A percentile compares a stretch with the other conserved stretches of the same genome.
Evolutionary conservation across 2,797 vertebrate species (phyloP).

Genomic region (Kryptopterus vitreolus): DNA sequence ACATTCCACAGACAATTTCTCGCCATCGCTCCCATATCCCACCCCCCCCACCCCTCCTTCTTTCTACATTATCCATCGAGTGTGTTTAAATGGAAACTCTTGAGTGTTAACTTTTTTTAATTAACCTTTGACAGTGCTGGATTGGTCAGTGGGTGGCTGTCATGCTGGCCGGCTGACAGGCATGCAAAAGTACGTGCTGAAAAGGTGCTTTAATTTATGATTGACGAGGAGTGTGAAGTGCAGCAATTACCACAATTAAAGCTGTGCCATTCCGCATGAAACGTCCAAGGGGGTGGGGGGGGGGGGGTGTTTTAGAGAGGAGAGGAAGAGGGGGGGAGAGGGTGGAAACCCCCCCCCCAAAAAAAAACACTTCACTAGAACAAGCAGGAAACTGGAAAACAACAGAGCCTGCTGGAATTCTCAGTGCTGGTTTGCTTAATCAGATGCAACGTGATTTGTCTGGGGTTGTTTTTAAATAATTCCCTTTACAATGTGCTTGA

Average conservation of each 20-base stretch:
- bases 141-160: slow-evolving; percentile 22
- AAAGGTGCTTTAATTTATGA: slow-evolving; percentile 40
- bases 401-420: slow-evolving; percentile 66
- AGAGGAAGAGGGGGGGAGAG: slow-evolving; percentile 21
- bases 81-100: slow-evolving; percentile 59
- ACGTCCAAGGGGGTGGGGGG: slow-evolving; percentile 28
- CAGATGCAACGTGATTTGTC: slow-evolving; percentile 72
- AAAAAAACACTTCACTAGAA: slow-evolving; percentile 37
- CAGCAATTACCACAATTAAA: slow-evolving; percentile 66
- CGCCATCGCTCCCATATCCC: slow-evolving; percentile 38
- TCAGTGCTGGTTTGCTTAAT: slow-evolving; percentile 68
- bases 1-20: slow-evolving; percentile 60
- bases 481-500: slow-evolving; percentile 64
- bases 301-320: not conserved
- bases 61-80: slow-evolving; percentile 52
- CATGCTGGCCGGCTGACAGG: slow-evolving; percentile 28
- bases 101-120: slow-evolving; percentile 58
- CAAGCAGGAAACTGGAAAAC: slow-evolving; percentile 45
- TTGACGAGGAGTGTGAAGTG: slow-evolving; percentile 48
- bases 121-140: slow-evolving; percentile 52
- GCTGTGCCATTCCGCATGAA: slow-evolving; percentile 41
- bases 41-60: slow-evolving; percentile 38
- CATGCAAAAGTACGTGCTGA: slow-evolving; percentile 26
- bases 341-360: no score
- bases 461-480: slow-evolving; percentile 67